Evolutionary conservation across 2,113 vertebrate genomes (phyloP).

Genomic region (Halichoeres trimaculatus): DNA sequence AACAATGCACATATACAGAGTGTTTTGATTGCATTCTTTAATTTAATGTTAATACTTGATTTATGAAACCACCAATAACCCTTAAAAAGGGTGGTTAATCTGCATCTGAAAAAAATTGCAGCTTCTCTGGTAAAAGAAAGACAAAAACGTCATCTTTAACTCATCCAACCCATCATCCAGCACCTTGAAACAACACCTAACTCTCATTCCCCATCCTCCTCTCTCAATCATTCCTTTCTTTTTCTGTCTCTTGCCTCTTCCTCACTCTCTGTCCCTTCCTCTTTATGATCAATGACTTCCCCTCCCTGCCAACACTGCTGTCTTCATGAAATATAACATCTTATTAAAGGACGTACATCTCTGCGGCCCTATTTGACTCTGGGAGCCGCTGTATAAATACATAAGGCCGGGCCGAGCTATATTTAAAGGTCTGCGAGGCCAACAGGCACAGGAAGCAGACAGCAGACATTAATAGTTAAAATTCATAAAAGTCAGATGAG

Average conservation of each 20-base stretch:
- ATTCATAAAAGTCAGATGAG: slow-evolving; percentile 88
- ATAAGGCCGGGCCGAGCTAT: slow-evolving; percentile 69
- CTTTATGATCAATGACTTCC: slow-evolving; percentile 75
- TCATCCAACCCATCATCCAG: slow-evolving; percentile 2
- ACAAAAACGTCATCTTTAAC: not conserved
- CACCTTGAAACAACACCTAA: slow-evolving; percentile 41
- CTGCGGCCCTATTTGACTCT: slow-evolving; percentile 72
- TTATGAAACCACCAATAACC: too few relatives aligned
- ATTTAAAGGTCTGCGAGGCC: slow-evolving; percentile 73
- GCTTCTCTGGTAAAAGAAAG: not conserved
- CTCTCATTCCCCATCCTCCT: slow-evolving; percentile 19
- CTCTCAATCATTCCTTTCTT: slow-evolving; percentile 29
- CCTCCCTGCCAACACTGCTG: slow-evolving; percentile 69
- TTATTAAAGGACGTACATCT: slow-evolving; percentile 81
- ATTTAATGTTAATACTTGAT: too few relatives aligned
- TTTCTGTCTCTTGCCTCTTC: slow-evolving; percentile 9
- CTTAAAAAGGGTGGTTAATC: not conserved
- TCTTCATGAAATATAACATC: slow-evolving; percentile 80
- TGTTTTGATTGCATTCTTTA: too few relatives aligned
- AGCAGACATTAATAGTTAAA: slow-evolving; percentile 85
- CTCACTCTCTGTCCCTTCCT: slow-evolving; percentile 38
- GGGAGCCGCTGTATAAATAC: slow-evolving; percentile 77
- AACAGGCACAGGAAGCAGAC: slow-evolving; percentile 63
- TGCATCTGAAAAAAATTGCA: not conserved
- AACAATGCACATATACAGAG: too few relatives aligned